These are phyloP conservation scores for Acanthurus lineatus DNA, from an alignment of 2,797 vertebrate species.

Conservation along the genomic window DNA sequence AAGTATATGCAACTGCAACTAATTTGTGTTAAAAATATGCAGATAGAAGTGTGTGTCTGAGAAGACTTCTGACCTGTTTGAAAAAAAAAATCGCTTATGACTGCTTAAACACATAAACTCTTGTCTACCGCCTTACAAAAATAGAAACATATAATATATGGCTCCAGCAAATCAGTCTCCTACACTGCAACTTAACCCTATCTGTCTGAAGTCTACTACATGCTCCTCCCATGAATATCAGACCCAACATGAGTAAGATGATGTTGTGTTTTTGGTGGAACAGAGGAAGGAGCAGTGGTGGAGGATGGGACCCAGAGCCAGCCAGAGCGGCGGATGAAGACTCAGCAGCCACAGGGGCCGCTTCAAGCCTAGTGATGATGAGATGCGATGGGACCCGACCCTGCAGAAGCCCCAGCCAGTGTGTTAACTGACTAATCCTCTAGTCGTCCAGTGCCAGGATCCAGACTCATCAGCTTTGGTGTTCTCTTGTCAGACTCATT, in stretches of 20 bases:
- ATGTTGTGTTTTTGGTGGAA: constrained; percentile 46
- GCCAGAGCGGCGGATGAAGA: constrained; percentile 63
- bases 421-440: constrained; percentile 85
- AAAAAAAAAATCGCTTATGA: neutral
- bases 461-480: constrained; percentile 87
- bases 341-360: constrained; percentile 69
- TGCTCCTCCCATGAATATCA: constrained; percentile 48
- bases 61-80: neutral
- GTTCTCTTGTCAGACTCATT: constrained; percentile 87
- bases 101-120: neutral
- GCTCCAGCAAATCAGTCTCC: constrained; percentile 8
- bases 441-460: constrained; percentile 82
- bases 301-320: constrained; percentile 63
- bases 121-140: neutral
- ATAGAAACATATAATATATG: neutral
- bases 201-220: constrained; percentile 9
- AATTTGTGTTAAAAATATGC: constrained; percentile 16
- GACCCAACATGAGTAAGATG: constrained; percentile 18
- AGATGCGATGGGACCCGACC: constrained; percentile 81
- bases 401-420: constrained; percentile 77
- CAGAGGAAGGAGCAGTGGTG: constrained; percentile 33
- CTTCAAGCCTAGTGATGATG: constrained; percentile 76
- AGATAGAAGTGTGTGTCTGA: neutral
- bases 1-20: constrained; percentile 8
- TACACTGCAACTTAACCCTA: constrained; percentile 24